Conservation (phyloP, 2,113 vertebrate genomes). For the Peucedramus taeniatus region DNA sequence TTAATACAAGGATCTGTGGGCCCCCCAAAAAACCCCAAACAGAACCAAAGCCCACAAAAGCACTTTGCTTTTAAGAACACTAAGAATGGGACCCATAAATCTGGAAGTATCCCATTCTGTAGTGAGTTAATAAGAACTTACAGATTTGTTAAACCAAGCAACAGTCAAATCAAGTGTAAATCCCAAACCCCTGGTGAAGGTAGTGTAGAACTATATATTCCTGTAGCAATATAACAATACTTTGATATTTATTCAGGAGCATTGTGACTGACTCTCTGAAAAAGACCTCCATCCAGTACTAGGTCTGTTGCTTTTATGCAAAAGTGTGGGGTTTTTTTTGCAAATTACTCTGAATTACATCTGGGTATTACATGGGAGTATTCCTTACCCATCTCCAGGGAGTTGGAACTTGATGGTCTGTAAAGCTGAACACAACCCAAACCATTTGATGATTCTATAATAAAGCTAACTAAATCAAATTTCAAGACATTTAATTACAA, state of each 20-base stretch:
- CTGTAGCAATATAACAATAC: neutral
- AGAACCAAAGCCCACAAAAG: neutral
- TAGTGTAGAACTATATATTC: neutral
- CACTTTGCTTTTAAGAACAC: neutral
- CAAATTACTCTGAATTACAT: neutral
- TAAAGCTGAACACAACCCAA: fast-evolving
- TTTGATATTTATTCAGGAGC: neutral
- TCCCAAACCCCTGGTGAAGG: neutral
- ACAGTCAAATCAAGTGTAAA: neutral
- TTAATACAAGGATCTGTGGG: neutral
- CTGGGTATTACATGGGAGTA: neutral
- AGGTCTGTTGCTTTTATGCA: neutral
- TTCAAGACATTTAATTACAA: neutral
- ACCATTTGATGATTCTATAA: neutral
- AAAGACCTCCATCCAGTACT: neutral
- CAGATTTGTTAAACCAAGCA: neutral
- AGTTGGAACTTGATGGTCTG: neutral
- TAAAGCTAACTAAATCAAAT: neutral
- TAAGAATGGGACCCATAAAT: neutral
- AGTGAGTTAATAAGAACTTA: neutral
- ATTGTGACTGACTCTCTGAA: neutral
- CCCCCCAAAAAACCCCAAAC: neutral
- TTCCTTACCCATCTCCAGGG: neutral
- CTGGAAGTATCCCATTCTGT: neutral
- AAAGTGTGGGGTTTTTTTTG: neutral